These are phyloP conservation scores for Luffia ferchaultella DNA, from an alignment of 2,888 invertebrate genomes.

Conservation along the genomic window DNA sequence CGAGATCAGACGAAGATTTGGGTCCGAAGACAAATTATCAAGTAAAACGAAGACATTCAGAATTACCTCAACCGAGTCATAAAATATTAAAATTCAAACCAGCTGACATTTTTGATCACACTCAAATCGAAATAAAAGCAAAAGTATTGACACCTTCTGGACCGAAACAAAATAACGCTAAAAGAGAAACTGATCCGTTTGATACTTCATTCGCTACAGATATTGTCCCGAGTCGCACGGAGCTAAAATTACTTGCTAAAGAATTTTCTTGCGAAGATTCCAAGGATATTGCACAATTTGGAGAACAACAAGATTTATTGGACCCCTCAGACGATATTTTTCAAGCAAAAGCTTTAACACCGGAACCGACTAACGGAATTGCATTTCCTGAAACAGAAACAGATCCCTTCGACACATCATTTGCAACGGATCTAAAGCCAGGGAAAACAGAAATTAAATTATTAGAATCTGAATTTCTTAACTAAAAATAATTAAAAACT, in stretches of 20 bases:
- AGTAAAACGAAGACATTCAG: slow-evolving; percentile 58
- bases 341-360: slow-evolving; percentile 76
- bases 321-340: slow-evolving; percentile 65
- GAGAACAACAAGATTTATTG: slow-evolving; percentile 49
- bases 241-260: slow-evolving; percentile 78
- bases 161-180: slow-evolving; percentile 34
- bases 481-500: slow-evolving; percentile 17
- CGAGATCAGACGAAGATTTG: slow-evolving; percentile 72
- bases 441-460: slow-evolving; percentile 81
- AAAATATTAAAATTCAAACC: slow-evolving; percentile 29
- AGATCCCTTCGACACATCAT: slow-evolving; percentile 88
- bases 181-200: slow-evolving; percentile 77
- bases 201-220: slow-evolving; percentile 86
- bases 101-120: slow-evolving; percentile 41
- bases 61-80: slow-evolving; percentile 35
- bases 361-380: slow-evolving; percentile 52
- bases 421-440: slow-evolving; percentile 76
- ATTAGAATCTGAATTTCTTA: slow-evolving; percentile 76
- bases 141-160: slow-evolving; percentile 72
- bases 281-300: slow-evolving; percentile 19
- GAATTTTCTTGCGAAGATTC: slow-evolving; percentile 71
- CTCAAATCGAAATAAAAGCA: slow-evolving; percentile 36
- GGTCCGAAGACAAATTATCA: slow-evolving; percentile 52
- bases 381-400: slow-evolving; percentile 45
- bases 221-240: slow-evolving; percentile 79